These are phyloP conservation scores for Labeo rohita DNA, from an alignment of 2,113 vertebrate genomes.

Conservation along the genomic window DNA sequence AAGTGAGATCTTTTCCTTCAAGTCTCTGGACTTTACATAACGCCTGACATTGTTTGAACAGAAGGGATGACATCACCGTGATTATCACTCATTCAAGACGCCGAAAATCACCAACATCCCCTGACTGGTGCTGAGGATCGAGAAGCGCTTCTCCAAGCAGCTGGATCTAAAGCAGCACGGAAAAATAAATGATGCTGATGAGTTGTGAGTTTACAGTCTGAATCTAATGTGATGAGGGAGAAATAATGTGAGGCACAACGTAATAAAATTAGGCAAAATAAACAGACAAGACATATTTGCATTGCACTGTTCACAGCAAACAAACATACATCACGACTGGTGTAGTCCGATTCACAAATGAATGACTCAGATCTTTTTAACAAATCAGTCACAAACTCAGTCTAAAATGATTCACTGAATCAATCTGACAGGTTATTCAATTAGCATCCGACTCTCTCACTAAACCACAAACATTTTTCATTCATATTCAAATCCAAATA, in stretches of 20 bases:
- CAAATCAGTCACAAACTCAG: no score
- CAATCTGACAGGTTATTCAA: no score
- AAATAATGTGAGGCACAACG: background rate
- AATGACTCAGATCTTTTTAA: background rate
- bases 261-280: background rate
- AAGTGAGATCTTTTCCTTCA: background rate
- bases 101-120: background rate
- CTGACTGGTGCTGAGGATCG: background rate
- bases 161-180: background rate
- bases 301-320: no score
- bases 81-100: constrained; percentile 7
- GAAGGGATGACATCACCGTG: background rate
- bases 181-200: background rate
- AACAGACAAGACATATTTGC: background rate
- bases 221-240: background rate
- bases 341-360: background rate
- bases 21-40: constrained; percentile 27
- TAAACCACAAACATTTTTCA: no score
- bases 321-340: background rate
- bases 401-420: no score
- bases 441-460: no score
- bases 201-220: background rate
- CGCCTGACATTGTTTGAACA: constrained; percentile 11
- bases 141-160: background rate
- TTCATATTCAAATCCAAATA: no score